Percentiles rank a stretch among this genome's conserved stretches.
Conservation (phyloP, 2,113 vertebrate species). For the Ptilorrhoa leucosticta region DNA sequence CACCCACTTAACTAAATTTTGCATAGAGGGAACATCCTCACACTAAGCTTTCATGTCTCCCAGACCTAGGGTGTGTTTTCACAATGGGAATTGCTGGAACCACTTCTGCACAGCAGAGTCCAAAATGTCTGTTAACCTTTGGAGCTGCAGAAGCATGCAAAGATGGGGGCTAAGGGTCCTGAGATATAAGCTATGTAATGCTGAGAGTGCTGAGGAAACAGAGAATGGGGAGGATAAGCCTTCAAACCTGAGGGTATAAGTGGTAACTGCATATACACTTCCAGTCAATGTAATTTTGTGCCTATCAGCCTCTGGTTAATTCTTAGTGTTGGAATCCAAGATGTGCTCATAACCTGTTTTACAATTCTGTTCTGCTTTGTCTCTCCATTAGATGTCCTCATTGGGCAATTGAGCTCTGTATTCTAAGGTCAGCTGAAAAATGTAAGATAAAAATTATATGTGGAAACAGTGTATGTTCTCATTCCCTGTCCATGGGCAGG, state of each 20-base stretch:
- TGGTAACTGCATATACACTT: not conserved
- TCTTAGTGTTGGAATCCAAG: not conserved
- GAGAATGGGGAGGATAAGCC: not conserved
- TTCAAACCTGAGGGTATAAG: not conserved
- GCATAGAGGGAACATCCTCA: not conserved
- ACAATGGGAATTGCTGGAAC: not conserved
- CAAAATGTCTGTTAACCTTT: not conserved
- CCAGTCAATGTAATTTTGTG: not conserved
- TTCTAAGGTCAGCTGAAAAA: not conserved
- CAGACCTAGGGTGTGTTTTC: not conserved
- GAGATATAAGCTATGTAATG: not conserved
- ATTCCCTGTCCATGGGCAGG: not conserved
- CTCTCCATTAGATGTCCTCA: constrained; percentile 59
- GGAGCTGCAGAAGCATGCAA: not conserved
- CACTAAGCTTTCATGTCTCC: not conserved
- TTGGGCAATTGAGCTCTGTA: constrained; percentile 8
- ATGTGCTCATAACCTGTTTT: not conserved
- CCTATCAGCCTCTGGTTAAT: not conserved
- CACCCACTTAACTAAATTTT: not conserved
- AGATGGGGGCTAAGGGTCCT: not conserved
- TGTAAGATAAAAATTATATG: not conserved
- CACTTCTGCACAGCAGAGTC: not conserved
- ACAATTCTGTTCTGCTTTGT: not conserved
- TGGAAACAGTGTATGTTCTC: not conserved
- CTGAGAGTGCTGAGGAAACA: not conserved